Evolutionary conservation across 2,113 vertebrate genomes (phyloP).

Genomic region (Ceyx melanurus): DNA sequence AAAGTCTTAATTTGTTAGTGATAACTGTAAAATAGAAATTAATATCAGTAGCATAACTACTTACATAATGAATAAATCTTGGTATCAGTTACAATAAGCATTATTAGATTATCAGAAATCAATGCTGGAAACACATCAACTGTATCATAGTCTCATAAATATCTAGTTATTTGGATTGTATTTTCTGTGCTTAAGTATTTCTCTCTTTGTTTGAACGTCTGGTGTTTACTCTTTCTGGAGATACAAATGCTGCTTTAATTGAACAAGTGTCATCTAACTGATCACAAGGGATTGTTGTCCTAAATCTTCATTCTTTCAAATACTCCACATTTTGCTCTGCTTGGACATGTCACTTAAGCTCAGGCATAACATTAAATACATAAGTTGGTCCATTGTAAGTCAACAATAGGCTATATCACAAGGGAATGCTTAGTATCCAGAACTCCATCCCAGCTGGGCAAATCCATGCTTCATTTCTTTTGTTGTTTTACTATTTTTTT

Average conservation of each 20-base stretch:
- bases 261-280: neutral
- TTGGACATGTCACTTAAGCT: neutral
- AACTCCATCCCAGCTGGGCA: neutral
- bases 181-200: neutral
- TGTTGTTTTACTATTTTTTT: rapidly evolving
- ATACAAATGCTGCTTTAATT: neutral
- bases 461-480: neutral
- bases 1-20: neutral
- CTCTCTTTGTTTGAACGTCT: neutral
- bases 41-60: neutral
- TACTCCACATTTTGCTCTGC: neutral
- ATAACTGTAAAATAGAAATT: neutral
- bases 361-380: neutral
- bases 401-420: neutral
- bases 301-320: neutral
- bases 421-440: neutral
- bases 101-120: neutral
- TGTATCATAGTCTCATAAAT: neutral
- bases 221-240: neutral
- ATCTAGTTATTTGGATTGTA: neutral
- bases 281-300: neutral
- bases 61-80: neutral
- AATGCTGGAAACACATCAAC: neutral
- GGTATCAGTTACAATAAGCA: neutral
- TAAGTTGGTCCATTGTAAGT: neutral